Conservation (phyloP, 2,113 vertebrate species). For the Arizona elegans region DNA sequence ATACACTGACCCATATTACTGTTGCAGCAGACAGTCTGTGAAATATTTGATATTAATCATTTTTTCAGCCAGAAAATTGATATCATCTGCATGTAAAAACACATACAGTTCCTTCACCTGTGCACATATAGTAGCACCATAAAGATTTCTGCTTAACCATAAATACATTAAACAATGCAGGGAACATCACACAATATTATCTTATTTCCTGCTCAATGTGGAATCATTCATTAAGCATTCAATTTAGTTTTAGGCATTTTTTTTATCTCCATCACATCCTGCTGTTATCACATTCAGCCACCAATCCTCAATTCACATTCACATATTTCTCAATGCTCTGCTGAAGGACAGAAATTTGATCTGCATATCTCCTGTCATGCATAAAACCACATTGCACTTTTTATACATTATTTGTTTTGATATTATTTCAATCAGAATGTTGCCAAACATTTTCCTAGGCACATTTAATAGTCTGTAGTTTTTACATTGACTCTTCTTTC, state of each 20-base stretch:
- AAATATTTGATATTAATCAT: background rate
- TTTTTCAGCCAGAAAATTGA: background rate
- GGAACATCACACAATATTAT: background rate
- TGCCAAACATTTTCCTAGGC: background rate
- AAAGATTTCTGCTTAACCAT: background rate
- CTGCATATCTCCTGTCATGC: background rate
- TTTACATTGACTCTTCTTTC: background rate
- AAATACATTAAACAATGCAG: background rate
- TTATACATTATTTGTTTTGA: background rate
- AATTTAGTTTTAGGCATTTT: background rate
- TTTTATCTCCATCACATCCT: background rate
- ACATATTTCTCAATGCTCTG: background rate
- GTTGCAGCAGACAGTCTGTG: background rate
- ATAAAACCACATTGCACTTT: background rate
- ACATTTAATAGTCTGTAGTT: background rate
- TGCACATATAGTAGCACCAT: background rate
- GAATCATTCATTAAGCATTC: background rate
- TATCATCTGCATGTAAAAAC: background rate
- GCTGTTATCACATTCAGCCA: background rate
- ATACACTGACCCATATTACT: background rate
- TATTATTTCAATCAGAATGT: background rate
- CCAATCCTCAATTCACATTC: background rate
- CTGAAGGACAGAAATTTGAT: background rate
- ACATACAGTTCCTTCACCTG: background rate
- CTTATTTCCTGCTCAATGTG: background rate